Base-by-base conservation (phyloP, 2,113 vertebrate genomes). In the Gobiocypris rarus region DNA sequence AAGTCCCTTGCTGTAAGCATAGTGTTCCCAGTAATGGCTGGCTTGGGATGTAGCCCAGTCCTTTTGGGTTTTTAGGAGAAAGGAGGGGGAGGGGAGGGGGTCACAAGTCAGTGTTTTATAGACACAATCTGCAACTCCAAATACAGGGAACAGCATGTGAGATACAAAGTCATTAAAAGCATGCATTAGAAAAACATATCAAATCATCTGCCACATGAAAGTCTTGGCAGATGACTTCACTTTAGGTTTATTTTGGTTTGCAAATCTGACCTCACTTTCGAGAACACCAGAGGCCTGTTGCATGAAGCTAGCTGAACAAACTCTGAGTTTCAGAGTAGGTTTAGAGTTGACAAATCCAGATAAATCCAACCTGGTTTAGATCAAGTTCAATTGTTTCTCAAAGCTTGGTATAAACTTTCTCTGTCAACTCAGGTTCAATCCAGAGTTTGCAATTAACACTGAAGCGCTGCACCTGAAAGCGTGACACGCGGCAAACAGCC, bases 61-160 rank as follows among this genome's bases (percentile, higher is more conserved):
- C 45, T 26, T 45, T 54, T 58, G 38, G 73, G 38, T 58, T n/a
- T 85, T 41, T 41, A 31, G 75, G 84, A 76, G 69, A 74, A 75
- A 75, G 67, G 56, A 54, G 9, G 26, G 2, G 13, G 15, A 17
- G n/a, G 50, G 50, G 63, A 31, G 31, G 3, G 61, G 38, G 38
- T 13, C 34, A 43, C 43, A 19, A 17, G 58, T 15, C 19, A 15
- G 56, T 56, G 34, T 81, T 58, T n/a, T 84, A 54, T 73, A 67
- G 67, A 41, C 43, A 63, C 73, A 34, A 52, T 58, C 56, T 31
- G 41, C 45, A 43, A 26, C 52, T 70, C 71, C 52, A 22, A 81
- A 22, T 81, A 45, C 74, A 77, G 19, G 81, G 75, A 86, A 83
- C 78, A 86, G 56, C 24, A 84, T 84, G 84, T 87, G 61, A 71